These are phyloP conservation scores for Scaptomyza graminum DNA, from an alignment of 1,140 invertebrate species.

Conservation along the genomic window DNA sequence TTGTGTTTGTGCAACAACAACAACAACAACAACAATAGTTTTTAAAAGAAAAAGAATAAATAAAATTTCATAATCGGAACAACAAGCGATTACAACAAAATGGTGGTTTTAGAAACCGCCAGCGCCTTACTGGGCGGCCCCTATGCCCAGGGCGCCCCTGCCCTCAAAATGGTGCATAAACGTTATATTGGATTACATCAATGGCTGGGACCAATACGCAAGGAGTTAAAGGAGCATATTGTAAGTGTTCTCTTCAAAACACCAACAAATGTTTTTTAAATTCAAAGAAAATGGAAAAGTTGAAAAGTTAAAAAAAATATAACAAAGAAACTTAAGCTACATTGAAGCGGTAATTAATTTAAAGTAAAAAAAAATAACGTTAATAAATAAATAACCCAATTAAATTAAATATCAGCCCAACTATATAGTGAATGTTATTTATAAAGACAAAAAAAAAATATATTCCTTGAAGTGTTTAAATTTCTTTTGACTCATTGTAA, in stretches of 20 bases:
- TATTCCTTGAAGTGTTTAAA: too few relatives aligned
- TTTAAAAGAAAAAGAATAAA: too few relatives aligned
- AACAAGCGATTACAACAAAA: conserved; percentile 79
- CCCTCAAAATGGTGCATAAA: conserved; percentile 94
- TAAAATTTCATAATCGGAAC: conserved; percentile 36
- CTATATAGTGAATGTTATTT: too few relatives aligned
- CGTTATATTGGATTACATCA: conserved; percentile 94
- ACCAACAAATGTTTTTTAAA: neutral
- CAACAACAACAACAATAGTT: conserved; percentile 35
- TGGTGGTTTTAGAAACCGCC: conserved; percentile 90
- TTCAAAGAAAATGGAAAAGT: neutral
- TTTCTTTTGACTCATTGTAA: too few relatives aligned
- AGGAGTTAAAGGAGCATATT: conserved; percentile 89
- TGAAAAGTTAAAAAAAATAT: too few relatives aligned
- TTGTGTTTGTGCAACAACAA: conserved; percentile 22
- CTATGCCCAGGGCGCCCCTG: conserved; percentile 90
- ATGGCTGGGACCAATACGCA: conserved; percentile 91
- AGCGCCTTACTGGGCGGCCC: conserved; percentile 87
- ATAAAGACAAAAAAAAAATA: too few relatives aligned
- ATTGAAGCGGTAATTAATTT: too few relatives aligned
- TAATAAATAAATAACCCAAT: too few relatives aligned
- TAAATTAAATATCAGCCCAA: too few relatives aligned
- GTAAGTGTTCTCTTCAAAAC: conserved; percentile 85
- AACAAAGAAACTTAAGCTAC: too few relatives aligned
- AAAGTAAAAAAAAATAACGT: too few relatives aligned